Base-by-base conservation (phyloP, 2,888 invertebrate genomes). In the Andricus quercusramuli region DNA sequence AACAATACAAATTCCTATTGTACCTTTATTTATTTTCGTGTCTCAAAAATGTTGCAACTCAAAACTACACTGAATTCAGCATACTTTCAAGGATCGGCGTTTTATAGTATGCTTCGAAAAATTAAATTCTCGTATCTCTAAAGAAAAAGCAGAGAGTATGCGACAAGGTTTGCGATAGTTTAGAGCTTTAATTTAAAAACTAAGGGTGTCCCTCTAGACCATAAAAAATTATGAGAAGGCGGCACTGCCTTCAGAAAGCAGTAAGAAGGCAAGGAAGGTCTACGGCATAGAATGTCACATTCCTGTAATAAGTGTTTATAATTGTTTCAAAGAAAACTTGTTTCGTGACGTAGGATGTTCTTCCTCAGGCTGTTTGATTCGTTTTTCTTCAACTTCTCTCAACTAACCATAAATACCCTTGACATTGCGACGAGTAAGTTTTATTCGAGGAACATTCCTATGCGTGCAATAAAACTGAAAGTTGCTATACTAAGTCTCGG, bases 251-350 rank as follows among this genome's bases (percentile, higher is more conserved):
- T 37, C 8, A 66, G 37, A 66, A 41, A 66, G 17, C 0, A 41
- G n/a, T 20, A 66, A 66, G 11, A 66, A n/a, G 32, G n/a, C n/a
- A 66, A 66, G 22, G 6, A 20, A 66, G 37, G 8, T n/a, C n/a
- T 37, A 66, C 65, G 8, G 20, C 66, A 22, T 65, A 29, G 20
- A 32, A 20, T 65, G 29, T 2, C 17, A 29, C 47, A 70, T 47
- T 70, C 47, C 47, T 51, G 29, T 25, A 47, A 47, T 25, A 25
- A 68, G 41, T 4, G 41, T 22, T 68, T 44, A 25, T 70, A 68
- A 68, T 68, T 68, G 68, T 68, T 68, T 68, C 47, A 15, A 25
- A 68, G 68, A 47, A 68, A 68, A 44, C 44, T 68, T 68, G 15
- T 29, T 70, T 70, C 25, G 17, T 9, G 15, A 62, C 62, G 44